Evolutionary conservation across 2,113 vertebrate genomes (phyloP).

Genomic region (Pungitius pungitius): DNA sequence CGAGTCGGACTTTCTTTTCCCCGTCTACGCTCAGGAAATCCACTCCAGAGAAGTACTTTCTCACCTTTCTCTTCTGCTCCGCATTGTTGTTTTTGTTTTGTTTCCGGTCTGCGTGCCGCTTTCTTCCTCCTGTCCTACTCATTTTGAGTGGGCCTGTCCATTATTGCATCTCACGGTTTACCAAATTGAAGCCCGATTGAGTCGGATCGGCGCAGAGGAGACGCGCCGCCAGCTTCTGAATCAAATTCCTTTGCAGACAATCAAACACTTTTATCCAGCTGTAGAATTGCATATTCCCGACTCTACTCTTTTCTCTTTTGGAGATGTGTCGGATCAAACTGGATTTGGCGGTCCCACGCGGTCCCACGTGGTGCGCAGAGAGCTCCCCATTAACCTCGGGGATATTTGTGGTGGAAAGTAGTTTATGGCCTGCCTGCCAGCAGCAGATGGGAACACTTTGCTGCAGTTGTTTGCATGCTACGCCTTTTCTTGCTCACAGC

Average conservation of each 20-base stretch:
- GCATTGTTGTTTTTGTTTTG: background rate
- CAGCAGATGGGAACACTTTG: constrained; percentile 80
- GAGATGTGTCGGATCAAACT: constrained; percentile 57
- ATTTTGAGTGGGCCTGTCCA: constrained; percentile 2
- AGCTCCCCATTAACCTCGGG: constrained; percentile 71
- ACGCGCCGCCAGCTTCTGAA: constrained; percentile 17
- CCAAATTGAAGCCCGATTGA: constrained; percentile 17
- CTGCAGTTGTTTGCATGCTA: constrained; percentile 74
- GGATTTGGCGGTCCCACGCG: constrained; percentile 53
- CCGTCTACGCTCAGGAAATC: constrained; percentile 93
- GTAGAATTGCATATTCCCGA: constrained; percentile 45
- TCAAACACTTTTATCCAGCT: constrained; percentile 24
- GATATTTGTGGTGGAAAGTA: constrained; percentile 69
- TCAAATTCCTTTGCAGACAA: constrained; percentile 18
- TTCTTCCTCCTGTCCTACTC: background rate
- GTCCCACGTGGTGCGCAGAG: constrained; percentile 50
- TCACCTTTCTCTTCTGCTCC: background rate
- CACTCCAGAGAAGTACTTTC: constrained; percentile 89
- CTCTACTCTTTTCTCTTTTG: constrained; percentile 29
- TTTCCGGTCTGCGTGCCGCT: background rate
- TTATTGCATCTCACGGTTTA: constrained; percentile 44
- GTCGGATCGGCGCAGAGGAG: constrained; percentile 12
- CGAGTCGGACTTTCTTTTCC: constrained; percentile 94
- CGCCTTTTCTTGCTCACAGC: constrained; percentile 67
- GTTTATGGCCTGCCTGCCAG: constrained; percentile 64